Evolutionary conservation across 2,113 vertebrate genomes (phyloP).

Genomic region (Bubo bubo): DNA sequence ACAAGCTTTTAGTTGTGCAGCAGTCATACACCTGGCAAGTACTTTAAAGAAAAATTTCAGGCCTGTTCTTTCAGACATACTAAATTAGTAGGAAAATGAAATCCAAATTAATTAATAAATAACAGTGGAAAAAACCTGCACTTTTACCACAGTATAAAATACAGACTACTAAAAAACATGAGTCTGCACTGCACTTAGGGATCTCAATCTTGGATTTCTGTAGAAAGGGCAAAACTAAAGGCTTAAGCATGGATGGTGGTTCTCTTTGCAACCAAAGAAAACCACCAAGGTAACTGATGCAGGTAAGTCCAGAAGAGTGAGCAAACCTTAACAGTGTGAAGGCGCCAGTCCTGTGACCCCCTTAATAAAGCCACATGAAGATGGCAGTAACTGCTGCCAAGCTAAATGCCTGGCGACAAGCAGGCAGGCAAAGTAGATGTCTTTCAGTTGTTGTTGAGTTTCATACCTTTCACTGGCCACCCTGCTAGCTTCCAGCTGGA

Average conservation of each 20-base stretch:
- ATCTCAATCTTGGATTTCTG: background rate
- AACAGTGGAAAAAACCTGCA: background rate
- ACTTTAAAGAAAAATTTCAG: background rate
- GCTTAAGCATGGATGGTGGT: background rate
- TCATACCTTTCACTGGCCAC: background rate
- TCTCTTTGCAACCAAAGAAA: background rate
- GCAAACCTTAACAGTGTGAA: background rate
- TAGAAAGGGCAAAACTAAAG: background rate
- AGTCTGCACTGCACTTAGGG: background rate
- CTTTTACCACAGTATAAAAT: background rate
- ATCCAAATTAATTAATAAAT: background rate
- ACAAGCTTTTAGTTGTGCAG: background rate
- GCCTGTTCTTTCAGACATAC: background rate
- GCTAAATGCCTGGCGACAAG: background rate
- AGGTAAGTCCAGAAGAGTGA: background rate
- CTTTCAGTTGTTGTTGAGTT: background rate
- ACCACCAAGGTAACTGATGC: background rate
- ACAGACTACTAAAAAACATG: background rate
- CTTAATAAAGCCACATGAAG: background rate
- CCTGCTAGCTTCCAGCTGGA: background rate
- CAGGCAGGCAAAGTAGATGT: background rate
- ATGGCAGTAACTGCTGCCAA: background rate
- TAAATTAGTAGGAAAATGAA: background rate
- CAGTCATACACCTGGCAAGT: background rate
- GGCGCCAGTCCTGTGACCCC: background rate